Evolutionary conservation across 2,888 invertebrate genomes (phyloP), one percentile per base, ranked within the genome.

Genomic region (Erebia palarica): DNA sequence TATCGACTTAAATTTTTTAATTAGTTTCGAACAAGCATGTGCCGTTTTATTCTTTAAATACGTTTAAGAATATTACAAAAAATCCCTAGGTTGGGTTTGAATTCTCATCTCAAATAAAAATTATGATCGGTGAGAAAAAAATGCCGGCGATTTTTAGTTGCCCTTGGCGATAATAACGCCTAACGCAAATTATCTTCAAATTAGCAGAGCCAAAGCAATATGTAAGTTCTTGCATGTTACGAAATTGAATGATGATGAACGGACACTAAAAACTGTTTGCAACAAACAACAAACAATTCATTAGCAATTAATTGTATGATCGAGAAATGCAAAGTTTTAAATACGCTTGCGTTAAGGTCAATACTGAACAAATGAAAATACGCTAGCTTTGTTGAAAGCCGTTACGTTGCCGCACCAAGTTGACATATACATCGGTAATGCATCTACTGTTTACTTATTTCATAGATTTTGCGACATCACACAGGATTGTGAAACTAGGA

Each of bases 361-460:
- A 80, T 79, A 81, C 81, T 81, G 79, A 82, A 84, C 85, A 85
- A 90, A 88, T 88, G 85, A 86, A 85, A 86, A 82, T 83, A 86
- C 85, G 86, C 86, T 89, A 87, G 84, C 81, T 81, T 84, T 90
- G 84, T 91, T 87, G 89, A 86, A 89, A 88, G 80, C 80, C 78
- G 84, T 92, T 91, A 91, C 91, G 88, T 87, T 79, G 84, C 75
- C 79, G 78, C 79, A 82, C 81, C 78, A 79, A 86, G 86, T 86
- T 89, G 85, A 86, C 91, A 87, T 89, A 89, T 84, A 84, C 83
- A 82, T 83, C 82, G 90, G 89, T 90, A 90, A 92, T 91, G 91
- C 86, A 88, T 82, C 82, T 82, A 85, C 82, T 92, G 88, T 92
- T 93, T 92, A 89, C 92, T 86, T 89, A 91, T 91, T 90, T 91